Evolutionary conservation across 2,888 invertebrate species (phyloP).

Genomic region (Gymnocheta viridis): DNA sequence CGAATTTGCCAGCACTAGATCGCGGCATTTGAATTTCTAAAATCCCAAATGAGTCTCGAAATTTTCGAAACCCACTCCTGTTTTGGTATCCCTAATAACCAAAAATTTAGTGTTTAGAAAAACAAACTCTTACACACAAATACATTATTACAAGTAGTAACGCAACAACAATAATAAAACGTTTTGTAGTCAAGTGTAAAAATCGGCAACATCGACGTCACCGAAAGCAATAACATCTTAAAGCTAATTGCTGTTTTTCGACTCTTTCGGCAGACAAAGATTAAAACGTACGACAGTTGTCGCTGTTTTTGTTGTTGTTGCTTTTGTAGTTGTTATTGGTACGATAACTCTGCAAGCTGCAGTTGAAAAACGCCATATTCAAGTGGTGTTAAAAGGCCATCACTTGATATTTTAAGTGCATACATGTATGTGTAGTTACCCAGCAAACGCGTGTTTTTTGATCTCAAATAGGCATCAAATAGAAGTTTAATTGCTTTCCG

Average conservation of each 20-base stretch:
- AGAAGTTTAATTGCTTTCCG: too few relatives aligned
- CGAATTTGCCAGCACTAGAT: too few relatives aligned
- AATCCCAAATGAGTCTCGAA: not conserved
- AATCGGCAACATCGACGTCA: slow-evolving; percentile 11
- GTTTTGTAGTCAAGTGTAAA: slow-evolving; percentile 55
- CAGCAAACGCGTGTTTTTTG: not conserved
- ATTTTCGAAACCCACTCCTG: not conserved
- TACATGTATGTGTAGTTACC: not conserved
- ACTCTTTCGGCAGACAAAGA: slow-evolving; percentile 16
- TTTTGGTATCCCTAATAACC: not conserved
- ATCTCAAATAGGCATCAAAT: too few relatives aligned
- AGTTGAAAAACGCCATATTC: slow-evolving; percentile 65
- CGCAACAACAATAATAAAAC: slow-evolving; percentile 22
- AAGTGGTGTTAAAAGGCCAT: slow-evolving; percentile 75
- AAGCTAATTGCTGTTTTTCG: slow-evolving; percentile 56
- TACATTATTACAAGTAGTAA: not conserved
- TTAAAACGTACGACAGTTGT: slow-evolving; percentile 21
- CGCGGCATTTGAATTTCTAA: not conserved
- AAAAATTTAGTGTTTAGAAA: slow-evolving; percentile 34
- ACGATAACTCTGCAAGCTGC: slow-evolving; percentile 17
- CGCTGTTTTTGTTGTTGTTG: slow-evolving; percentile 1
- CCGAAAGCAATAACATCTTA: slow-evolving; percentile 36
- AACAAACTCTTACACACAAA: not conserved
- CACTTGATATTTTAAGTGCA: slow-evolving; percentile 57
- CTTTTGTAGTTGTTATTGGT: not conserved